A percentile compares a stretch with the other conserved stretches of the same genome.
phyloP scores from a whole-genome alignment of 1,140 invertebrate genomes.

The Eriocheir sinensis region DNA sequence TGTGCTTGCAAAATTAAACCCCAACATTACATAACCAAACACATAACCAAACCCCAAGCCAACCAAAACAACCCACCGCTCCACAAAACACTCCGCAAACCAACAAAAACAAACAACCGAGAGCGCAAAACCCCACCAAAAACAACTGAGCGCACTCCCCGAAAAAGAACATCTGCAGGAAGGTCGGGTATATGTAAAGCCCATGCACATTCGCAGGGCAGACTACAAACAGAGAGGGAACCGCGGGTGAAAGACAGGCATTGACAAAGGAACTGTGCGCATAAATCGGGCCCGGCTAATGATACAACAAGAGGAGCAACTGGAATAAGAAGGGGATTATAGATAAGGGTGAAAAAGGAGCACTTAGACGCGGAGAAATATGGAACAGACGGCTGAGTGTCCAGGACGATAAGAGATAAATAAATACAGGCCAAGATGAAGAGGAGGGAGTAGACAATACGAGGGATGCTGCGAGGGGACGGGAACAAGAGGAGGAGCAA shows the following conservation, averaged over 20 bases:
- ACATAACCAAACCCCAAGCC: too few species aligned
- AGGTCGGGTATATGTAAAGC: too few species aligned
- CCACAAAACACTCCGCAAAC: too few species aligned
- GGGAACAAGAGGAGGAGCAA: not conserved
- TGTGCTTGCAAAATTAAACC: too few species aligned
- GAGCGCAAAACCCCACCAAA: too few species aligned
- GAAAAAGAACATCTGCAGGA: too few species aligned
- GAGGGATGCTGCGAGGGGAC: constrained; percentile 31
- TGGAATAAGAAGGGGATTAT: not conserved
- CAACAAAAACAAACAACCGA: too few species aligned
- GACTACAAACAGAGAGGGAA: too few species aligned
- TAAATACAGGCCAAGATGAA: constrained; percentile 26
- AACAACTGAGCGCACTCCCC: too few species aligned
- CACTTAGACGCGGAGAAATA: not conserved
- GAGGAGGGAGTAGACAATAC: not conserved
- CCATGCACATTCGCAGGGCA: too few species aligned
- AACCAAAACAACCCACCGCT: too few species aligned
- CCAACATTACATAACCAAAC: too few species aligned
- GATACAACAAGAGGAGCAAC: not conserved
- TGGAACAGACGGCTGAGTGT: not conserved
- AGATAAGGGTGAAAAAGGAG: not conserved
- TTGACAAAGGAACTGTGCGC: not conserved
- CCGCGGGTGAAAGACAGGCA: not conserved
- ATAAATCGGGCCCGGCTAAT: not conserved
- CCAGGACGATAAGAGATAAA: not conserved